Evolutionary conservation across 2,888 invertebrate species (phyloP).

Genomic region (Macrosoma leucophasiata): DNA sequence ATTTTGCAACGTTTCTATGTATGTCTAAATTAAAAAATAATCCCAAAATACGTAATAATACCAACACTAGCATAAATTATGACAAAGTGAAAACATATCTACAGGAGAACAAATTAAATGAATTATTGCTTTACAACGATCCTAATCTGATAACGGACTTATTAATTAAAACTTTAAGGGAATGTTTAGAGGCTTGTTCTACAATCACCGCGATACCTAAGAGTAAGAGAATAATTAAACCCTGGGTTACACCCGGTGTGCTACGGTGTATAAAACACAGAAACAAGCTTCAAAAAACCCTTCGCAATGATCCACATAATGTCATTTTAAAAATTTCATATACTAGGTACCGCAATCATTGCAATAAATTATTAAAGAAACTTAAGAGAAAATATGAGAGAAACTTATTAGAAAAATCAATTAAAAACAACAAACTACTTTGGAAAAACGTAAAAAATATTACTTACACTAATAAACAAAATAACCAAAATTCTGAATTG

Average conservation of each 20-base stretch:
- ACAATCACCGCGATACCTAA: background rate
- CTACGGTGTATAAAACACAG: background rate
- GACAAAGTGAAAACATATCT: background rate
- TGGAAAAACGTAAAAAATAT: constrained; percentile 20
- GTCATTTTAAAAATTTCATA: constrained; percentile 10
- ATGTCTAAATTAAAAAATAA: constrained; percentile 1
- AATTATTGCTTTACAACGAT: background rate
- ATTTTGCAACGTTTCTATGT: constrained; percentile 3
- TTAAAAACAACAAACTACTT: constrained; percentile 10
- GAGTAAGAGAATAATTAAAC: background rate
- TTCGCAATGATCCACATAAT: background rate
- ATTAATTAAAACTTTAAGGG: background rate
- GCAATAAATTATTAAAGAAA: constrained; percentile 19
- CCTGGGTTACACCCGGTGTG: background rate
- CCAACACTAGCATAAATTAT: background rate
- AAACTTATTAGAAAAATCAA: constrained; percentile 4
- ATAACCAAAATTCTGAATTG: constrained; percentile 7
- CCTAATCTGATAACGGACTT: background rate
- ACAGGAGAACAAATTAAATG: background rate
- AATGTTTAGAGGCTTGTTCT: background rate
- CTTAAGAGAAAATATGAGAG: constrained; percentile 16
- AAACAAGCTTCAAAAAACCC: constrained; percentile 6
- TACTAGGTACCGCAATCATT: constrained; percentile 14
- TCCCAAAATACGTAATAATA: background rate
- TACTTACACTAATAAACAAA: constrained; percentile 5